Base-by-base conservation (phyloP, 2,888 invertebrate genomes). In the Phyllotreta striolata region DNA sequence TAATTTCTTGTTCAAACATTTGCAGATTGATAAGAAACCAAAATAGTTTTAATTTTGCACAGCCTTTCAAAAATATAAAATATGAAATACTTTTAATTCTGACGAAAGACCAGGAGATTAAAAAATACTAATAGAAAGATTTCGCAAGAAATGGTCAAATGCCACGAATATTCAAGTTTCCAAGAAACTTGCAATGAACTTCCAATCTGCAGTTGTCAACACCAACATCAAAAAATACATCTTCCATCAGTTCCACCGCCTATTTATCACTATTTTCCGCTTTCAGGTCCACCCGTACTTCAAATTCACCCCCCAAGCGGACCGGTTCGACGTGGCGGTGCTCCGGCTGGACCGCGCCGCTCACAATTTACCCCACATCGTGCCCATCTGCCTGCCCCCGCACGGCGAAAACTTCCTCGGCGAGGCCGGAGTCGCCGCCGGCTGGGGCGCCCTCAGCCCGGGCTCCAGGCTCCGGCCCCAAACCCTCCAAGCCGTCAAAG, bases 301-400 rank as follows among this genome's bases (percentile, higher is more conserved):
- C 83, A 92, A 92, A 82, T 96, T 96, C 80, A 96, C 96, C 0
- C 96, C 96, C 0, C 95, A 95, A 82, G 94, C 95, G 0, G 92
- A 92, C 78, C 85, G 95, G 65, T 96, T 93, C 78, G 96, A 96
- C 78, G 94, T 96, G 7, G 95, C 96, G 4, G 96, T 96, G 0
- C 83, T 96, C 67, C 89, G 92, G 51, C 82, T 96, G 74, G 95
- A 96, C 78, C 85, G 95, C 66, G 91, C 91, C 52, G 95, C 95
- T n/a, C 93, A 93, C 77, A 92, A 91, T 72, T 90, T 95, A 87
- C 92, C 93, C 2, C 93, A 94, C 82, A 94, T 95, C 74, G 90
- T 93, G 6, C 96, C 96, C 39, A 95, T 96, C 74, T 96, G 95
- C 80, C 83, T 96, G 57, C 96, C 96, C 0, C 92, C 93, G 71